A percentile compares a stretch with the other conserved stretches of the same genome.
Conservation (phyloP, 2,888 invertebrate genomes). For the Meteorus cinctellus region DNA sequence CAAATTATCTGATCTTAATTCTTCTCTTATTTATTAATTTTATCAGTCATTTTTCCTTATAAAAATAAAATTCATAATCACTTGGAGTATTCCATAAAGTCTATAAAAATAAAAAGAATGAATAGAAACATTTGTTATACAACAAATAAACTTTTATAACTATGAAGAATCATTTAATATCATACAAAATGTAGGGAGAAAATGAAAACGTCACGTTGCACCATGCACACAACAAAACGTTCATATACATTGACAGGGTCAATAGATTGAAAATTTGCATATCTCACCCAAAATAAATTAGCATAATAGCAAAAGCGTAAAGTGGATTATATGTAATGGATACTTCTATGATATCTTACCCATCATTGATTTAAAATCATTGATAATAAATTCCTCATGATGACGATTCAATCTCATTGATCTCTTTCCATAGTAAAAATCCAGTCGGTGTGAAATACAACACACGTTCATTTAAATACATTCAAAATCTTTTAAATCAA, state of each 20-base stretch:
- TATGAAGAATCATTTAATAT: not conserved
- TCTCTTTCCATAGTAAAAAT: not conserved
- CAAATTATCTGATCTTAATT: too few relatives aligned
- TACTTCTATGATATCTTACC: conserved; percentile 58
- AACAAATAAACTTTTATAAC: not conserved
- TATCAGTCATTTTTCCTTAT: too few relatives aligned
- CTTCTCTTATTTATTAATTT: too few relatives aligned
- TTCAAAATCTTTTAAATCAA: not conserved
- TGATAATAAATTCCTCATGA: conserved; percentile 34
- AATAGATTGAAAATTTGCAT: conserved; percentile 56
- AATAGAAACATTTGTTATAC: not conserved
- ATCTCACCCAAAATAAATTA: conserved; percentile 51
- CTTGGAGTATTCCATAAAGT: too few relatives aligned
- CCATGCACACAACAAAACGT: not conserved
- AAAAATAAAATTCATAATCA: too few relatives aligned
- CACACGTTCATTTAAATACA: conserved; percentile 48
- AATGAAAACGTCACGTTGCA: conserved; percentile 39
- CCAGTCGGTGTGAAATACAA: conserved; percentile 65
- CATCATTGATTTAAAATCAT: conserved; percentile 48
- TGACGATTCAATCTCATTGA: conserved; percentile 49
- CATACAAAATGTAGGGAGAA: not conserved
- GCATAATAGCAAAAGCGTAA: conserved; percentile 62
- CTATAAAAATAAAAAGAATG: too few relatives aligned
- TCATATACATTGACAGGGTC: conserved; percentile 21
- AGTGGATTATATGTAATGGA: conserved; percentile 70